phyloP scores from a whole-genome alignment of 2,113 vertebrate genomes.

The Tamias sibiricus region DNA sequence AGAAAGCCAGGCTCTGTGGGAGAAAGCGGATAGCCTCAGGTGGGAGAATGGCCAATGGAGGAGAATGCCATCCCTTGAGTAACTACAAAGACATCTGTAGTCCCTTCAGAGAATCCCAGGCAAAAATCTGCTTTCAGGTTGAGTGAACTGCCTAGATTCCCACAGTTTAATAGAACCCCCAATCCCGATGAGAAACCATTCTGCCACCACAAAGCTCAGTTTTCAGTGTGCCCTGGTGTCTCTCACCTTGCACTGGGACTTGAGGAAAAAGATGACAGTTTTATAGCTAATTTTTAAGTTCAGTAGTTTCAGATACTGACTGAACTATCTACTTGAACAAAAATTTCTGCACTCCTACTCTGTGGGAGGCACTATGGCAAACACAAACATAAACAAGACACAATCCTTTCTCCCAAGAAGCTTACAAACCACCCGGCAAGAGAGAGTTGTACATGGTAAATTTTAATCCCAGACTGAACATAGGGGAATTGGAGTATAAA shows the following conservation, averaged over 20 bases:
- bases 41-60: not conserved
- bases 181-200: not conserved
- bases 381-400: not conserved
- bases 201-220: not conserved
- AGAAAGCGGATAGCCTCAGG: not conserved
- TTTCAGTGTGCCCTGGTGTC: not conserved
- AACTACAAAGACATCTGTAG: conserved; percentile 1
- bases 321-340: conserved; percentile 4
- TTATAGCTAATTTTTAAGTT: not conserved
- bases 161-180: not conserved
- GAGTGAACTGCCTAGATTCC: not conserved
- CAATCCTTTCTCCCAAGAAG: not conserved
- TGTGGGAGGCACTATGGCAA: not conserved
- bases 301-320: not conserved
- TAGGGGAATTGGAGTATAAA: conserved; percentile 3
- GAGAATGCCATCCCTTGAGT: not conserved
- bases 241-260: not conserved
- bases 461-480: conserved; percentile 42
- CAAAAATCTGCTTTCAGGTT: conserved; percentile 22
- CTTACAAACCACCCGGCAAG: not conserved
- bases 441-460: not conserved
- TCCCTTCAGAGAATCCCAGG: not conserved
- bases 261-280: not conserved
- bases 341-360: not conserved
- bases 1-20: not conserved